Percentiles rank a stretch among this genome's conserved stretches.
Evolutionary conservation across 2,888 invertebrate genomes (phyloP).

Genomic region (Odontomyia ornata): DNA sequence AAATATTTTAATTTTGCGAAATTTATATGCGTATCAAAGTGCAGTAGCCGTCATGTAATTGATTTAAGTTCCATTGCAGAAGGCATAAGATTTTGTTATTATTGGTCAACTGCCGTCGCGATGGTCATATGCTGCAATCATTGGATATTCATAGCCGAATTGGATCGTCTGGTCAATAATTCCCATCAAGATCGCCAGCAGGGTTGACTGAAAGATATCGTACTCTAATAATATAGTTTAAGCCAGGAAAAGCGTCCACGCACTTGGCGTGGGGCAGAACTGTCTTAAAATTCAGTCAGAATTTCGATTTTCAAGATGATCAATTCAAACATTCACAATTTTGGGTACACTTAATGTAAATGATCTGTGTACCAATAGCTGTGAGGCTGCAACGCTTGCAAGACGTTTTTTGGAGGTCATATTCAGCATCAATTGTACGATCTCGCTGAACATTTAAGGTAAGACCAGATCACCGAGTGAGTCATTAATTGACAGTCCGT

Average conservation of each 20-base stretch:
- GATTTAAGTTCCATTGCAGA: background rate
- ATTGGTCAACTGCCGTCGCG: background rate
- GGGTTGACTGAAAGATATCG: too few relatives aligned
- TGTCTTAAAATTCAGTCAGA: too few relatives aligned
- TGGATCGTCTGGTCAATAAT: too few relatives aligned
- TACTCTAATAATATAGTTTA: too few relatives aligned
- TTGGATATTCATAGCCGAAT: background rate
- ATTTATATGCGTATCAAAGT: background rate
- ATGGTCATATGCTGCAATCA: background rate
- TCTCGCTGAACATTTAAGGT: constrained; percentile 8
- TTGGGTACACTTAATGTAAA: too few relatives aligned
- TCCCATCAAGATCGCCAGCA: too few relatives aligned
- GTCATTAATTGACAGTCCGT: constrained; percentile 14
- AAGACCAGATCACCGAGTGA: constrained; percentile 27
- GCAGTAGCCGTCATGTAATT: background rate
- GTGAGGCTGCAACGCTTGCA: background rate
- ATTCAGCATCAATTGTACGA: constrained; percentile 11
- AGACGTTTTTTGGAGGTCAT: constrained; percentile 29
- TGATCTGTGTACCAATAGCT: too few relatives aligned
- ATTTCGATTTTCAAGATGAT: too few relatives aligned
- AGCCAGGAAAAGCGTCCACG: too few relatives aligned
- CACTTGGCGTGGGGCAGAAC: too few relatives aligned
- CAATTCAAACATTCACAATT: too few relatives aligned
- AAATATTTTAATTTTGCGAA: background rate
- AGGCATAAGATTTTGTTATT: background rate